Percentiles rank a stretch among this genome's conserved stretches.
These are phyloP conservation scores for Callyntrura guangdongensis DNA, from an alignment of 2,888 invertebrate species.

Conservation along the genomic window DNA sequence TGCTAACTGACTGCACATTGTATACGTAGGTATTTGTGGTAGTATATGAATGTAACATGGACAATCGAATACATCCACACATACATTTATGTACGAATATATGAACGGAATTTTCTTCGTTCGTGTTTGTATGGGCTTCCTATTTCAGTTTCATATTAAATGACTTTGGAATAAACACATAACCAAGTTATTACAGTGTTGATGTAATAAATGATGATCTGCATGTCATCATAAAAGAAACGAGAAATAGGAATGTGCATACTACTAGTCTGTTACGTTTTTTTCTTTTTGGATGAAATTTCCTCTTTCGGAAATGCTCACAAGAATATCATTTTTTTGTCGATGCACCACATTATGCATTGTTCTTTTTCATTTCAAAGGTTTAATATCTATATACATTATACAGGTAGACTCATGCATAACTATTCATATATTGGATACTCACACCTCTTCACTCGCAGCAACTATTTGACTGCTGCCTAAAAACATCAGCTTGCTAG, in stretches of 20 bases:
- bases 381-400: not conserved
- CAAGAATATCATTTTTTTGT: slow-evolving; percentile 34
- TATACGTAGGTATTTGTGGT: not conserved
- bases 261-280: slow-evolving; percentile 40
- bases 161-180: slow-evolving; percentile 67
- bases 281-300: slow-evolving; percentile 30
- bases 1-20: slow-evolving; percentile 49
- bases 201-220: slow-evolving; percentile 59
- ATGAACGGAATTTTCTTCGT: not conserved
- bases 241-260: slow-evolving; percentile 53
- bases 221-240: slow-evolving; percentile 44
- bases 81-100: not conserved
- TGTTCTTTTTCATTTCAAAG: slow-evolving; percentile 30
- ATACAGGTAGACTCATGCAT: slow-evolving; percentile 16
- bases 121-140: not conserved
- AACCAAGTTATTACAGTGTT: slow-evolving; percentile 64
- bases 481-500: too few relatives aligned
- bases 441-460: slow-evolving; percentile 54
- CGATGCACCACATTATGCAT: slow-evolving; percentile 28
- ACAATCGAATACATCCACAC: not conserved
- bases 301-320: slow-evolving; percentile 59
- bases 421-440: slow-evolving; percentile 39
- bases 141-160: slow-evolving; percentile 22
- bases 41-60: slow-evolving; percentile 29
- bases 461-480: too few relatives aligned